Evolutionary conservation across 1,140 invertebrate genomes (phyloP), one percentile per base, ranked within the genome.

Genomic region (Panulirus ornatus): DNA sequence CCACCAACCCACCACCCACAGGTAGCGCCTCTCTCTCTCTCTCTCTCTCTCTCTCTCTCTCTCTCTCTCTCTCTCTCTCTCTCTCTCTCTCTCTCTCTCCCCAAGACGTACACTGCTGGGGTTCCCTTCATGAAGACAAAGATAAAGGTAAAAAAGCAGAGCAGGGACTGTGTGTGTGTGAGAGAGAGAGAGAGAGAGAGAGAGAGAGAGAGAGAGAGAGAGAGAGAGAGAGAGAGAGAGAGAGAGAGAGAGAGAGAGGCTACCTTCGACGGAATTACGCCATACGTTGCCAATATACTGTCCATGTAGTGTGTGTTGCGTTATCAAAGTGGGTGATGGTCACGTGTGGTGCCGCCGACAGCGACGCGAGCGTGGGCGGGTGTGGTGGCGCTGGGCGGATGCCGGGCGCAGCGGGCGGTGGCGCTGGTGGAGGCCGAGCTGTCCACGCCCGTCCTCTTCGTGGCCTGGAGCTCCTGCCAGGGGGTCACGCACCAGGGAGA

Each of bases 21-120:
- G n/a, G n/a, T n/a, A n/a, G n/a, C n/a, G 9, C 30, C 70, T 73
- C 70, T 73, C 70, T 73, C 70, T 34, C 30, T 34, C 70, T 73
- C 70, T 58, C 51, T 58, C 51, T 58, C 51, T 58, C 51, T 58
- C 51, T 58, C 51, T 58, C 51, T 58, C 51, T 58, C 51, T 58
- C 51, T 58, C 51, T 58, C 51, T 63, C 58, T 63, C 58, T 6
- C 58, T 63, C 58, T 75, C 71, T 9, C 36, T 75, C 70, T 73
- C 30, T 34, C 70, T 73, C 70, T 34, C 30, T 58, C 51, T 58
- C 51, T 58, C 51, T 58, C 51, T 58, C 51, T 58, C 51, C 22
- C 51, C 22, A 58, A 58, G 9, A 9, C 22, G 51, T 11, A 58
- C 9, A 58, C 51, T n/a, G n/a, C n/a, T n/a, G n/a, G n/a, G n/a